Evolutionary conservation across 2,888 invertebrate genomes (phyloP).

Genomic region (Drosophila neutralis): DNA sequence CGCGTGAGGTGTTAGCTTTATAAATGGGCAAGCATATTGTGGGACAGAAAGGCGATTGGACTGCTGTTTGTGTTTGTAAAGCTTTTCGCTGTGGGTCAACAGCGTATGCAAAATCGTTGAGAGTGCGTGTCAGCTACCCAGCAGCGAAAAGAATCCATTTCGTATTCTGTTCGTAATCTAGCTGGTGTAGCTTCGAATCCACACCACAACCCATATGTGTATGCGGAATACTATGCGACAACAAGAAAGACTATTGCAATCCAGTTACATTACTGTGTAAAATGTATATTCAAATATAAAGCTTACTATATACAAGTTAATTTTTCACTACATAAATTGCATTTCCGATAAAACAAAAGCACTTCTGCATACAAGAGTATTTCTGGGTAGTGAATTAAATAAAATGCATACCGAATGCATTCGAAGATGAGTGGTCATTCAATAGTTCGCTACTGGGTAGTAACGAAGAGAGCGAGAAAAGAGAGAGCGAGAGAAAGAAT

Average conservation of each 20-base stretch:
- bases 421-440: neutral
- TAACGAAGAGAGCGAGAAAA: neutral
- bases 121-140: conserved; percentile 7
- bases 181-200: too few relatives aligned
- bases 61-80: conserved; percentile 43
- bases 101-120: conserved; percentile 40
- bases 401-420: neutral
- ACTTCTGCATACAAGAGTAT: neutral
- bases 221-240: neutral
- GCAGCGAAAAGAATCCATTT: neutral
- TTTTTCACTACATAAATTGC: neutral
- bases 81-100: conserved; percentile 58
- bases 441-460: neutral
- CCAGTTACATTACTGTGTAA: neutral
- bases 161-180: neutral
- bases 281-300: neutral
- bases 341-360: neutral
- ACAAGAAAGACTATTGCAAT: neutral
- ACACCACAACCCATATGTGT: neutral
- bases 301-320: neutral
- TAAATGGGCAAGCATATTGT: conserved; percentile 13
- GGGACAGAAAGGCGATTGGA: conserved; percentile 24
- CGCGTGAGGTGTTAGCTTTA: conserved; percentile 50
- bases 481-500: neutral
- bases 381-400: neutral